A percentile compares a stretch with the other conserved stretches of the same genome.
Conservation (phyloP, 2,888 invertebrate genomes). For the Eretmocerus hayati region DNA sequence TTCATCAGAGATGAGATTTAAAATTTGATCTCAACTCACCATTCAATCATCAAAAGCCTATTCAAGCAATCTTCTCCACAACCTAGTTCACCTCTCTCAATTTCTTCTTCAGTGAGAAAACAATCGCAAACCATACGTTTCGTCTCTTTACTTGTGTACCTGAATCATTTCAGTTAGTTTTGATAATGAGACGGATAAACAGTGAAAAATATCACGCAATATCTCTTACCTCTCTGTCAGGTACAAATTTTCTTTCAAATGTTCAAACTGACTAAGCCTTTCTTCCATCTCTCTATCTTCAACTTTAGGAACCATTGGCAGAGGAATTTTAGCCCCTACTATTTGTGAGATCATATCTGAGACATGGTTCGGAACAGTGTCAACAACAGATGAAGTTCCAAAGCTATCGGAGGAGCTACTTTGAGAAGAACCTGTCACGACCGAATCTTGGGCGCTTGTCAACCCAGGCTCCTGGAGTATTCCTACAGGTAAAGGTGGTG, state of each 20-base stretch:
- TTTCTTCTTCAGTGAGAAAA: slow-evolving; percentile 81
- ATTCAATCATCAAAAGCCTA: slow-evolving; percentile 96
- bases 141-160: slow-evolving; percentile 78
- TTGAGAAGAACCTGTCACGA: not conserved
- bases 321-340: slow-evolving; percentile 35
- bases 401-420: slow-evolving; percentile 1
- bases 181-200: not conserved
- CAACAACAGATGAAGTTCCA: not conserved
- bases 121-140: slow-evolving; percentile 95
- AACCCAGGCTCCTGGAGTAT: slow-evolving; percentile 10
- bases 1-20: not conserved
- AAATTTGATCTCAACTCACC: slow-evolving; percentile 53
- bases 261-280: slow-evolving; percentile 68
- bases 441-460: slow-evolving; percentile 4
- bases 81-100: slow-evolving; percentile 72
- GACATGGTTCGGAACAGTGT: slow-evolving; percentile 1
- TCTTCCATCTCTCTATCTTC: slow-evolving; percentile 52
- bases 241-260: slow-evolving; percentile 80
- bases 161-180: slow-evolving; percentile 25
- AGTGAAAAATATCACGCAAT: not conserved
- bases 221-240: slow-evolving; percentile 62
- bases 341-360: slow-evolving; percentile 26
- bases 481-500: slow-evolving; percentile 6
- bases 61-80: slow-evolving; percentile 97
- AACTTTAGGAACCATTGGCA: slow-evolving; percentile 49